Conservation (phyloP, 2,797 vertebrate genomes). For the Leptatherina wallacei region DNA sequence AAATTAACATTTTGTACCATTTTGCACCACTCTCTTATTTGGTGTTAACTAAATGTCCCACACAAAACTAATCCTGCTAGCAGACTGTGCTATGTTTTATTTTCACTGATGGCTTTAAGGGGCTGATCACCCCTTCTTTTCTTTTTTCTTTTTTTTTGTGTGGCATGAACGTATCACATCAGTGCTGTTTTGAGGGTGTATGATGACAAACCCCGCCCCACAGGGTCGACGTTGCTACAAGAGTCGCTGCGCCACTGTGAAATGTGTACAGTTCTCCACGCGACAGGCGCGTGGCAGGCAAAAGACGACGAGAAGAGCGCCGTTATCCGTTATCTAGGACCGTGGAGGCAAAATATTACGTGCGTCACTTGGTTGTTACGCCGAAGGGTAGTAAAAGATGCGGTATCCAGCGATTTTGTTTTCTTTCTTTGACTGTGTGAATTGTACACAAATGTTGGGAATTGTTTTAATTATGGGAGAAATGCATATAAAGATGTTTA, state of each 20-base stretch:
- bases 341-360: neutral
- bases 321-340: too few species aligned
- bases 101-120: neutral
- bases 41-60: neutral
- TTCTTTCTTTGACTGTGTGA: constrained; percentile 4
- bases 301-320: neutral
- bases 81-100: neutral
- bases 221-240: constrained; percentile 72
- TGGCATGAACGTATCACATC: constrained; percentile 10
- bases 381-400: constrained; percentile 26
- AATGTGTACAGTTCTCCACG: constrained; percentile 73
- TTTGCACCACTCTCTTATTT: neutral
- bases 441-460: constrained; percentile 8
- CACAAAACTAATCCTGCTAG: neutral
- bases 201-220: constrained; percentile 79
- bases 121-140: neutral
- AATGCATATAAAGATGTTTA: neutral
- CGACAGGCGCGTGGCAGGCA: constrained; percentile 78
- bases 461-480: neutral
- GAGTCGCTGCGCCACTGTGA: constrained; percentile 69
- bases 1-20: neutral
- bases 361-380: neutral
- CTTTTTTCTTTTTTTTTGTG: neutral
- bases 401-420: constrained; percentile 2
- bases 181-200: constrained; percentile 51